Evolutionary conservation across 64 coral and sea anemone species (phyloP).

Genomic region (Stylophora pistillata): DNA sequence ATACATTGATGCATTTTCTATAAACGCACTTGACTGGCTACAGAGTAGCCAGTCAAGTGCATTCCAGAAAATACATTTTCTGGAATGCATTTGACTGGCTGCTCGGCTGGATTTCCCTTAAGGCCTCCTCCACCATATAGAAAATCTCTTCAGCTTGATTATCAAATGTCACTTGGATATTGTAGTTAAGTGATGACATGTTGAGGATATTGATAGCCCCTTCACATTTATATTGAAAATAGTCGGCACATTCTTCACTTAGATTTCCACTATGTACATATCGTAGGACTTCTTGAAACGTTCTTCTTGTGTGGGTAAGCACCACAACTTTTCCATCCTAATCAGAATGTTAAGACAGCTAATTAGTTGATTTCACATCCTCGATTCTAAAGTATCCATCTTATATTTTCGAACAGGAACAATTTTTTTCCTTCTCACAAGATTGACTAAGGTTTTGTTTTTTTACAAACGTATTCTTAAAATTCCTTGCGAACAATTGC

Average conservation of each 20-base stretch:
- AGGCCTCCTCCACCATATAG: too few species aligned
- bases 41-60: too few species aligned
- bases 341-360: too few species aligned
- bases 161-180: slow-evolving; percentile 27
- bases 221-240: slow-evolving; percentile 41
- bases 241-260: slow-evolving; percentile 25
- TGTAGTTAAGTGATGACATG: slow-evolving; percentile 3
- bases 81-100: background rate
- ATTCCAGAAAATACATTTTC: slow-evolving; percentile 37
- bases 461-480: background rate
- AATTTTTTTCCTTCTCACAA: background rate
- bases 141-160: background rate
- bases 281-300: slow-evolving; percentile 23
- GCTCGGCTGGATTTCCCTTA: too few species aligned
- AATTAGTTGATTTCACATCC: background rate
- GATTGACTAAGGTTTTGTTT: background rate
- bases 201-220: slow-evolving; percentile 9
- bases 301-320: slow-evolving; percentile 24
- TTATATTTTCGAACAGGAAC: background rate
- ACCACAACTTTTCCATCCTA: slow-evolving; percentile 15
- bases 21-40: too few species aligned
- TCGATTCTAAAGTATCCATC: background rate
- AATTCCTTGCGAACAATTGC: background rate
- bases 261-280: background rate
- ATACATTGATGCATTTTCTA: too few species aligned